Base-by-base conservation (phyloP, 2,113 vertebrate species). In the Scortum barcoo region DNA sequence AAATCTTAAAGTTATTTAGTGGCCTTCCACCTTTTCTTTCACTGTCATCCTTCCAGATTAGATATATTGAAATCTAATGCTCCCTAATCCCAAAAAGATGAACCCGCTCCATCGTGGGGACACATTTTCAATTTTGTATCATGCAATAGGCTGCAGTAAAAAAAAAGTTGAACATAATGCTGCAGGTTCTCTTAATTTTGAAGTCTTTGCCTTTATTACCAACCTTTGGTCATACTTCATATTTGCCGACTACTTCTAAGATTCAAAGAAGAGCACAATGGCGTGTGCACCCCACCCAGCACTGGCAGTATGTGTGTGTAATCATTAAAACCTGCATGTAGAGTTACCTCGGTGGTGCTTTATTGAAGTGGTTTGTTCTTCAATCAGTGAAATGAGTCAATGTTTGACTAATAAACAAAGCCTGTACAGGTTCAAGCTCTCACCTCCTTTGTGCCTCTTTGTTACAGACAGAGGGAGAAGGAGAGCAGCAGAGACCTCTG, bases 401-500 rank as follows among this genome's bases (percentile, higher is more conserved):
- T 28, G 2, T 44, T 33, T n/a, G 16, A 33, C 26, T 11, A 48
- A 48, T 4, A 22, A 12, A 20, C 2, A 28, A 9, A 28, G 42
- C 38, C 17, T 40, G 53, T 4, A 28, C 5, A 50, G 26, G 24
- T 3, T 3, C 28, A 4, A 33, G 6, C 17, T 24, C 76, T 57
- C 44, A 76, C 68, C 38, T 24, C 60, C 22, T 62, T 13, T 62
- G 44, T 40, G 24, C 30, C 10, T 12, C 61, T 33, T 56, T 65
- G 30, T 38, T 10, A 51, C 19, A 3, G 9, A 61, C 38, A n/a
- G n/a, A 5, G 9, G 10, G 70, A n/a, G 56, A 2, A 14, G 26
- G 5, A 51, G 9, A 50, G 48, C 57, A 50, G 48, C 57, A 72
- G 74, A 81, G 75, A 62, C 71, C 26, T 73, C 78, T 72, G 33